phyloP scores from a whole-genome alignment of 2,797 vertebrate genomes.

The Mareca strepera region DNA sequence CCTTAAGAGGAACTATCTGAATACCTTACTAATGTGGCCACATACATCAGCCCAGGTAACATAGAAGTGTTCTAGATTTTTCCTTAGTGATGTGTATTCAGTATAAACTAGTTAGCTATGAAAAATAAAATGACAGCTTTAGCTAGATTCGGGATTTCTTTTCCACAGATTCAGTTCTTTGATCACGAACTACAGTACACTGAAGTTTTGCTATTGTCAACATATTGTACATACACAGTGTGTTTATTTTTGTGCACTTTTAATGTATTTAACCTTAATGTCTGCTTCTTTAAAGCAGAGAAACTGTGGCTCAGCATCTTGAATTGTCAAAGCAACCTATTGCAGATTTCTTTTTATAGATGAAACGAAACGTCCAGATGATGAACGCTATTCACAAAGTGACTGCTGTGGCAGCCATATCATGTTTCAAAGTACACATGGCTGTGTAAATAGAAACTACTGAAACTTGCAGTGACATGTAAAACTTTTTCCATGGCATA shows the following conservation, averaged over 20 bases:
- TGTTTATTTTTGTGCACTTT: slow-evolving; percentile 64
- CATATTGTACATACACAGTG: slow-evolving; percentile 10
- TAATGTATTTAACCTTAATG: slow-evolving; percentile 72
- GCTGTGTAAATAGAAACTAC: slow-evolving; percentile 53
- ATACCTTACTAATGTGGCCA: slow-evolving; percentile 31
- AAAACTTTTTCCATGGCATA: slow-evolving; percentile 24
- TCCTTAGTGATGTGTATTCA: slow-evolving; percentile 64
- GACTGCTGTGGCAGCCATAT: slow-evolving; percentile 52
- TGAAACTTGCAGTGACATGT: slow-evolving; percentile 36
- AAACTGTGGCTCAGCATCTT: slow-evolving; percentile 56
- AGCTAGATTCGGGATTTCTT: slow-evolving; percentile 43
- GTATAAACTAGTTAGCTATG: slow-evolving; percentile 64
- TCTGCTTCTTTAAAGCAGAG: slow-evolving; percentile 57
- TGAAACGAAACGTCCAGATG: slow-evolving; percentile 65
- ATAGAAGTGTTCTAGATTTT: slow-evolving; percentile 71
- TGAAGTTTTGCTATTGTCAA: slow-evolving; percentile 43
- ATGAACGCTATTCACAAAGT: slow-evolving; percentile 50
- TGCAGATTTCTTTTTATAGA: slow-evolving; percentile 47
- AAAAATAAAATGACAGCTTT: slow-evolving; percentile 70
- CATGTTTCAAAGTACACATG: slow-evolving; percentile 40
- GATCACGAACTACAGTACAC: slow-evolving; percentile 50
- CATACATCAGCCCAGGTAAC: slow-evolving; percentile 16
- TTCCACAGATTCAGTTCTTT: slow-evolving; percentile 51
- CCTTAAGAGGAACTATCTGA: slow-evolving; percentile 55
- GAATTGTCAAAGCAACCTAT: slow-evolving; percentile 65